Evolutionary conservation across 2,113 vertebrate species (phyloP).

Genomic region (Elaphurus davidianus): DNA sequence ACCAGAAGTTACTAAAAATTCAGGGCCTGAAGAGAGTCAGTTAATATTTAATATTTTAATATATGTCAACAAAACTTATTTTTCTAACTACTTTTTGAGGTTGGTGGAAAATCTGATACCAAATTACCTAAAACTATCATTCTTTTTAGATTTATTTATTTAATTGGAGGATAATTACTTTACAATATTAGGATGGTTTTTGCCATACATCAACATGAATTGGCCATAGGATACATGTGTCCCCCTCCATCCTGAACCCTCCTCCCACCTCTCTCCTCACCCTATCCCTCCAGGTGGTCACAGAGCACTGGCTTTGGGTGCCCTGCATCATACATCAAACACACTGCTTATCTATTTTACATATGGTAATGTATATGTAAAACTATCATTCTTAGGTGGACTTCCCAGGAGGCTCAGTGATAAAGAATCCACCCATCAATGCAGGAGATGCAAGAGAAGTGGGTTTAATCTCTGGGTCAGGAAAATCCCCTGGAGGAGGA

Average conservation of each 20-base stretch:
- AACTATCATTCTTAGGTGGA: neutral
- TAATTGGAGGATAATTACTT: neutral
- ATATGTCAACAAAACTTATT: neutral
- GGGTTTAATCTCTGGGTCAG: neutral
- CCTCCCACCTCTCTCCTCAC: neutral
- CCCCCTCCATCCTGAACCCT: neutral
- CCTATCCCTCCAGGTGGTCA: neutral
- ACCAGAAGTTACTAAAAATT: neutral
- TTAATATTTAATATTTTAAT: neutral
- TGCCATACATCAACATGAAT: neutral
- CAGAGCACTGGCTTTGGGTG: neutral
- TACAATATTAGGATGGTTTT: neutral
- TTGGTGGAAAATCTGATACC: neutral
- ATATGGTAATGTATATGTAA: neutral
- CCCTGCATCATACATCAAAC: neutral
- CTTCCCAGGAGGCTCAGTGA: neutral
- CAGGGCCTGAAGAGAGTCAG: neutral
- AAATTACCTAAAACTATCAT: constrained; percentile 22
- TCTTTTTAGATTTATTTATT: neutral
- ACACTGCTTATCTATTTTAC: neutral
- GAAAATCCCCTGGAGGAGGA: neutral
- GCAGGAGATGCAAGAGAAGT: neutral
- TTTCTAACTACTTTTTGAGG: constrained; percentile 25
- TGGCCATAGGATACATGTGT: neutral
- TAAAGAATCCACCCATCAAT: neutral